These are phyloP conservation scores for Corythoichthys haematopterus DNA, from an alignment of 2,113 vertebrate species.

Conservation along the genomic window DNA sequence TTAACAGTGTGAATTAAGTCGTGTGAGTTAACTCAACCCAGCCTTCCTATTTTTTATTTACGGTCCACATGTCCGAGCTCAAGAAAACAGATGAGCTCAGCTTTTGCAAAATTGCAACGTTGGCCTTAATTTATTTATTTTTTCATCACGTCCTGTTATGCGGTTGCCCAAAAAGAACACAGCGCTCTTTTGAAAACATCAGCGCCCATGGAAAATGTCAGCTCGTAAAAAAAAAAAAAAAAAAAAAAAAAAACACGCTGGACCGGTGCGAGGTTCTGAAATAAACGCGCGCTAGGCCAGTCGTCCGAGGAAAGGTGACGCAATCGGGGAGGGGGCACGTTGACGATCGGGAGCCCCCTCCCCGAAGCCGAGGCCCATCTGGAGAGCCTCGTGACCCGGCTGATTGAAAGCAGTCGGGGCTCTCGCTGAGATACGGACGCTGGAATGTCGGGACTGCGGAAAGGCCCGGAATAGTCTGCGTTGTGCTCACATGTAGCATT, in stretches of 20 bases:
- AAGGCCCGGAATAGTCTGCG: conserved; percentile 50
- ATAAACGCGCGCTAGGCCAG: conserved; percentile 20
- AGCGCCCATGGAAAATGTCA: conserved; percentile 57
- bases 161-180: conserved; percentile 50
- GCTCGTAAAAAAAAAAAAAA: conserved; percentile 19
- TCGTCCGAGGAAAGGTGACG: conserved; percentile 64
- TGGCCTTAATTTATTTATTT: conserved; percentile 20
- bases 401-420: conserved; percentile 75
- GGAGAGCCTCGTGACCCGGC: conserved; percentile 70
- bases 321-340: conserved; percentile 62
- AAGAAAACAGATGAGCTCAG: conserved; percentile 6
- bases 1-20: too few relatives aligned
- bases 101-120: conserved; percentile 10
- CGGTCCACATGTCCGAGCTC: conserved; percentile 14
- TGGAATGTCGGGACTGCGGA: conserved; percentile 68
- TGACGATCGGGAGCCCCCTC: conserved; percentile 54
- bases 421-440: conserved; percentile 64
- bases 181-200: conserved; percentile 55
- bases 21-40: too few relatives aligned
- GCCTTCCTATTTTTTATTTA: neutral
- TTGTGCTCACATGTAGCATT: neutral
- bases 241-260: conserved; percentile 10
- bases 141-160: conserved; percentile 29
- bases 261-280: conserved; percentile 40
- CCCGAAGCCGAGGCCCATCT: conserved; percentile 66